These are phyloP conservation scores for Apeltes quadracus DNA, from an alignment of 2,113 vertebrate genomes.

Conservation along the genomic window DNA sequence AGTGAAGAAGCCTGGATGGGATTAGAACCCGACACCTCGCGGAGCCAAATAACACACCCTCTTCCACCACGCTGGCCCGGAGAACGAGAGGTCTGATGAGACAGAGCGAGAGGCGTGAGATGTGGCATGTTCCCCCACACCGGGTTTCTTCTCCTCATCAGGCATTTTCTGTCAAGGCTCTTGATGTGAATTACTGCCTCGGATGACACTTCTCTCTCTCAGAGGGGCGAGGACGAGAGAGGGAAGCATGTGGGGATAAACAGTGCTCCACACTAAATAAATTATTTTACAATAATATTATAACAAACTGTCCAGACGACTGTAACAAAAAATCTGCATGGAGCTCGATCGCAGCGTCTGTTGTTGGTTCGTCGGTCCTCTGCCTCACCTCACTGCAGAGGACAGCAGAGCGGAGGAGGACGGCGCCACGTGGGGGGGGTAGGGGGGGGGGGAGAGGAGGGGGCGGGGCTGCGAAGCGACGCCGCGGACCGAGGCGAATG, in stretches of 20 bases:
- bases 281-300: not conserved
- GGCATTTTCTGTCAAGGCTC: conserved; percentile 41
- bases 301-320: not conserved
- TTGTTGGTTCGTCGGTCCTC: conserved; percentile 22
- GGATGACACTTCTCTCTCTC: conserved; percentile 2
- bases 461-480: conserved; percentile 28
- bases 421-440: not conserved
- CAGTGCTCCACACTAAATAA: not conserved
- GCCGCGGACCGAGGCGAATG: conserved; percentile 41
- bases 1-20: conserved; percentile 42
- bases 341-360: not conserved
- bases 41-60: conserved; percentile 63
- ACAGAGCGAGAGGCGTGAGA: conserved; percentile 10
- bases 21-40: conserved; percentile 62
- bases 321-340: conserved; percentile 6
- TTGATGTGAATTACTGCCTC: conserved; percentile 41
- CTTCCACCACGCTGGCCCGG: conserved; percentile 49
- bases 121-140: conserved; percentile 45
- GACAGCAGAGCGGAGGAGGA: conserved; percentile 17
- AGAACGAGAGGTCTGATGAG: conserved; percentile 39
- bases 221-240: conserved; percentile 3
- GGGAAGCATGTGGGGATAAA: not conserved
- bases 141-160: conserved; percentile 37
- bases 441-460: conserved; percentile 7
- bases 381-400: conserved; percentile 20